phyloP scores from a whole-genome alignment of 1,140 invertebrate species.

The Drosophila parvula region DNA sequence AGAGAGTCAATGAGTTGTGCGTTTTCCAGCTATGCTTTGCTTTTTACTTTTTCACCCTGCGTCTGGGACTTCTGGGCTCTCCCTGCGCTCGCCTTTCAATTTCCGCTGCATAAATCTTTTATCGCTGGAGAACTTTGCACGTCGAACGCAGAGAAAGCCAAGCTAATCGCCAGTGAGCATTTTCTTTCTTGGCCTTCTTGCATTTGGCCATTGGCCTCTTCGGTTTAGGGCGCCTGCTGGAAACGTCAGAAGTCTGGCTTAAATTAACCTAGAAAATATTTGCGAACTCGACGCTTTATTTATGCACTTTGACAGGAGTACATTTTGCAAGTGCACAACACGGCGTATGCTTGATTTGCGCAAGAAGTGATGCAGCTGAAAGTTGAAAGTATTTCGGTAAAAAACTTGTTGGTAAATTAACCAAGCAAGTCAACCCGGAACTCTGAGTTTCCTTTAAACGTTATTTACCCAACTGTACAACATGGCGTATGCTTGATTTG shows the following conservation, averaged over 20 bases:
- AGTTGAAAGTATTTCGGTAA: neutral
- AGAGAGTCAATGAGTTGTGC: conserved; percentile 65
- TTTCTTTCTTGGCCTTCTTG: conserved; percentile 32
- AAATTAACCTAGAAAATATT: conserved; percentile 33
- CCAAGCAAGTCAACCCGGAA: no score
- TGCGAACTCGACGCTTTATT: conserved; percentile 38
- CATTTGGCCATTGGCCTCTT: conserved; percentile 32
- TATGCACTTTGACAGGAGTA: conserved; percentile 53
- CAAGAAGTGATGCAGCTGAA: neutral
- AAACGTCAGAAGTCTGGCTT: neutral
- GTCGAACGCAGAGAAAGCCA: conserved; percentile 44
- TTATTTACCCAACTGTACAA: neutral
- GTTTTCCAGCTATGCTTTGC: conserved; percentile 36
- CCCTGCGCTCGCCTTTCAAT: conserved; percentile 51
- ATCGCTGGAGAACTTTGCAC: conserved; percentile 57
- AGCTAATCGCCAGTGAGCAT: conserved; percentile 71
- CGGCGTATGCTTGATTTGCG: conserved; percentile 53
- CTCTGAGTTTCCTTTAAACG: neutral
- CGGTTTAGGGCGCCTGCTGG: neutral
- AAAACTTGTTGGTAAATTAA: neutral
- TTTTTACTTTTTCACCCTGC: conserved; percentile 30
- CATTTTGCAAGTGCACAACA: conserved; percentile 36
- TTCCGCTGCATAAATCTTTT: conserved; percentile 77
- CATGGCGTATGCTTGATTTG: conserved; percentile 5
- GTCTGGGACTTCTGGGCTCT: conserved; percentile 50